A percentile compares a stretch with the other conserved stretches of the same genome.
Evolutionary conservation across 1,140 invertebrate species (phyloP).

Genomic region (Neodiprion fabricii): DNA sequence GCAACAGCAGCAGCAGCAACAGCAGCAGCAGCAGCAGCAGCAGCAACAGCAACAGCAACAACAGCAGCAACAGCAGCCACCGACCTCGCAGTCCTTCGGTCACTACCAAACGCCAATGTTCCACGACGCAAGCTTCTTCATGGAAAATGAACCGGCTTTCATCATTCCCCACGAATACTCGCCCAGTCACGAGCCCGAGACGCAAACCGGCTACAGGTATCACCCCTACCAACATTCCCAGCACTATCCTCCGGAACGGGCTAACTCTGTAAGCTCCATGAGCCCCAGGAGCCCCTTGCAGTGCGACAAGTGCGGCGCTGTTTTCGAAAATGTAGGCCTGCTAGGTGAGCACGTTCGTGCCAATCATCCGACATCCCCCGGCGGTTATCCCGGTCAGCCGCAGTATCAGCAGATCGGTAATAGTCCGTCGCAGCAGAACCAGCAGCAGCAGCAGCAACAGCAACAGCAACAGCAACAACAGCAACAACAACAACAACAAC

Average conservation of each 20-base stretch:
- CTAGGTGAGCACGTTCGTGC: constrained; percentile 75
- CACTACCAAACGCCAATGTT: constrained; percentile 44
- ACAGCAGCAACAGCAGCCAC: constrained; percentile 25
- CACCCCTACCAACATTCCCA: constrained; percentile 62
- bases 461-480: constrained; percentile 30
- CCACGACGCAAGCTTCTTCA: constrained; percentile 42
- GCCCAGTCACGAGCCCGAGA: constrained; percentile 37
- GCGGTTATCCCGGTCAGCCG: constrained; percentile 46
- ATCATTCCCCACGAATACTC: constrained; percentile 47
- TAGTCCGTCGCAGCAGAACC: constrained; percentile 40
- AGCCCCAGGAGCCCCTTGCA: constrained; percentile 72
- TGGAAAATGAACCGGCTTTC: constrained; percentile 47
- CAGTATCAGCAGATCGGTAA: constrained; percentile 46
- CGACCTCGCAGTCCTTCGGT: constrained; percentile 29
- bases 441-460: constrained; percentile 32
- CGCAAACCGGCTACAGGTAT: constrained; percentile 41
- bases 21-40: constrained; percentile 51
- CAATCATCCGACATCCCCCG: constrained; percentile 69
- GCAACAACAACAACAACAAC: constrained; percentile 30
- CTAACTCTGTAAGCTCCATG: constrained; percentile 68
- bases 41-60: constrained; percentile 61
- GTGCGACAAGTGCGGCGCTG: constrained; percentile 81
- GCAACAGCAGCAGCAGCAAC: constrained; percentile 29
- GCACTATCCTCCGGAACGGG: constrained; percentile 60
- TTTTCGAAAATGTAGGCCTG: constrained; percentile 74